Percentiles rank a stretch among this genome's conserved stretches.
These are phyloP conservation scores for Corythaeola cristata DNA, from an alignment of 2,113 vertebrate species.

Conservation along the genomic window DNA sequence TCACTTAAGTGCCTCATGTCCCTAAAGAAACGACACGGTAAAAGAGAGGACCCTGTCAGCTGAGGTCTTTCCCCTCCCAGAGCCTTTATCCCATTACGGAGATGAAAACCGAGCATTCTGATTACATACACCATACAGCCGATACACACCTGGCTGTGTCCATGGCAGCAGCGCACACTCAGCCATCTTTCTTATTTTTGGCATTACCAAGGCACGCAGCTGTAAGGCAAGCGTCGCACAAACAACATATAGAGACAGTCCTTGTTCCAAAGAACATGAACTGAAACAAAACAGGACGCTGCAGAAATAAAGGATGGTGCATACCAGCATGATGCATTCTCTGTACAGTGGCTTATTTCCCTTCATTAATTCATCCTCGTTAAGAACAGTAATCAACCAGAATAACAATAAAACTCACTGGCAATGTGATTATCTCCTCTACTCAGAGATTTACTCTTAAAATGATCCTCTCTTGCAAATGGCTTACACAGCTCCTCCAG, in stretches of 20 bases:
- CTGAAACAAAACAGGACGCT: background rate
- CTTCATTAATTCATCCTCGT: background rate
- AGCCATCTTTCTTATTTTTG: background rate
- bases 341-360: background rate
- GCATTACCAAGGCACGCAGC: background rate
- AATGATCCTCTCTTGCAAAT: background rate
- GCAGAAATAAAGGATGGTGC: background rate
- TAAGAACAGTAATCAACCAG: background rate
- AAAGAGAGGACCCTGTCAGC: background rate
- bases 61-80: background rate
- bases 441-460: background rate
- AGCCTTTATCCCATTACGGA: background rate
- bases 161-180: rapidly evolving
- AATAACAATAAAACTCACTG: background rate
- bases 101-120: background rate
- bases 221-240: background rate
- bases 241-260: background rate
- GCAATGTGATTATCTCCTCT: background rate
- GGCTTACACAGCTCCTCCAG: background rate
- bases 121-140: background rate
- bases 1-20: background rate
- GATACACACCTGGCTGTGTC: background rate
- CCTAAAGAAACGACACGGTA: background rate
- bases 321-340: background rate
- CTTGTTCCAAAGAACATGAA: background rate